Percentiles rank a stretch among this genome's conserved stretches.
Conservation (phyloP, 2,888 invertebrate genomes). For the Chymomyza caudatula region DNA sequence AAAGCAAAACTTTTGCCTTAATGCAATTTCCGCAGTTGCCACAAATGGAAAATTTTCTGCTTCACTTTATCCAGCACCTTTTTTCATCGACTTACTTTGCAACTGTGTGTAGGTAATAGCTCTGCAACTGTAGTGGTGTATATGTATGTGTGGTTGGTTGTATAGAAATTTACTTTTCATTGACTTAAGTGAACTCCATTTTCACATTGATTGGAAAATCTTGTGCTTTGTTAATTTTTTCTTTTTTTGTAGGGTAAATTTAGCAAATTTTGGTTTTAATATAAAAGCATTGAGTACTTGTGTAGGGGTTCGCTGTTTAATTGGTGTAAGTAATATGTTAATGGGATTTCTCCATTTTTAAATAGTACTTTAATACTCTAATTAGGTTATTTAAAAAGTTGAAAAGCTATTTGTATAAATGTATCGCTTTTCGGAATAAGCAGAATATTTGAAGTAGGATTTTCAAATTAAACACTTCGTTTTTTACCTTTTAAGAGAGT, state of each 20-base stretch:
- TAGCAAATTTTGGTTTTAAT: neutral
- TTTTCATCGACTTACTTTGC: neutral
- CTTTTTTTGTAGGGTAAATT: neutral
- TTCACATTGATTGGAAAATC: conserved; percentile 10
- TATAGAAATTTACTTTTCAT: conserved; percentile 33
- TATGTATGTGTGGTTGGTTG: conserved; percentile 10
- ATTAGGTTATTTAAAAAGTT: neutral
- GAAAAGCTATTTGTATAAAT: neutral
- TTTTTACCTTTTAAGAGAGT: no score
- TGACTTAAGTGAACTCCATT: conserved; percentile 28
- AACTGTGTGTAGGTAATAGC: neutral
- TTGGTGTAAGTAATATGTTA: neutral
- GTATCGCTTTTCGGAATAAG: no score
- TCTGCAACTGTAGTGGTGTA: conserved; percentile 33
- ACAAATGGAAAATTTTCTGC: conserved; percentile 67
- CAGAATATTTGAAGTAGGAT: no score
- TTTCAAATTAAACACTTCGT: no score
- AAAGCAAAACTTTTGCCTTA: conserved; percentile 64
- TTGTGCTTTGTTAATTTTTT: neutral
- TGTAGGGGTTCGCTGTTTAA: neutral
- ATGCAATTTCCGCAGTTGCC: conserved; percentile 68
- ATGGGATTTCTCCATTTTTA: neutral
- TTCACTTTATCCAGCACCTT: conserved; percentile 23
- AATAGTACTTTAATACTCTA: neutral
- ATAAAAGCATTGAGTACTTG: neutral